Evolutionary conservation across 1,140 invertebrate species (phyloP).

Genomic region (Drepana arcuata): DNA sequence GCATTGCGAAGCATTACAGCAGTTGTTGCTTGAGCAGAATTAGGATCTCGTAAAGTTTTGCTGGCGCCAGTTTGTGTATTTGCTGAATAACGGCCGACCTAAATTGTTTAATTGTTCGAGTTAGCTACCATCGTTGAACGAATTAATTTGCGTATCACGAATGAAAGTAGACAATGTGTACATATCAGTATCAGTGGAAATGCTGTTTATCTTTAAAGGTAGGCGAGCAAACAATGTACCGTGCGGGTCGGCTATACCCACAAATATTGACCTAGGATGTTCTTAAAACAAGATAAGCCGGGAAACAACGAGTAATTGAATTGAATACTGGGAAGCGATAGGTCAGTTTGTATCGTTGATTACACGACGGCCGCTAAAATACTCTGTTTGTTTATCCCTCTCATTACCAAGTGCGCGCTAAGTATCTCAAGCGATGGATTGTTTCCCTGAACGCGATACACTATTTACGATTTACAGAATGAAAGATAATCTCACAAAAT

Average conservation of each 20-base stretch:
- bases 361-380: conserved; percentile 42
- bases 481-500: conserved; percentile 50
- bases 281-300: conserved; percentile 33
- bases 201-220: conserved; percentile 8
- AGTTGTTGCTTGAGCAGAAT: conserved; percentile 3
- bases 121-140: conserved; percentile 1
- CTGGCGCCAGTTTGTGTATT: conserved; percentile 10
- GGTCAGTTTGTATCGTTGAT: conserved; percentile 38
- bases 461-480: conserved; percentile 44
- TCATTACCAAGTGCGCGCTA: conserved; percentile 35
- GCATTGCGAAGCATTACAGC: background rate
- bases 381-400: conserved; percentile 34
- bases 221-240: conserved; percentile 22
- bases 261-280: conserved; percentile 57
- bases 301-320: conserved; percentile 42
- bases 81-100: conserved; percentile 16
- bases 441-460: conserved; percentile 20
- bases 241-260: conserved; percentile 23
- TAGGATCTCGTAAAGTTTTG: conserved; percentile 15
- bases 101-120: conserved; percentile 19
- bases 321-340: conserved; percentile 24
- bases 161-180: background rate
- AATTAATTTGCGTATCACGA: background rate
- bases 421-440: conserved; percentile 8
- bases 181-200: conserved; percentile 4